Percentiles rank a stretch among this genome's conserved stretches.
phyloP scores from a whole-genome alignment of 2,113 vertebrate species.

The Garra rufa region DNA sequence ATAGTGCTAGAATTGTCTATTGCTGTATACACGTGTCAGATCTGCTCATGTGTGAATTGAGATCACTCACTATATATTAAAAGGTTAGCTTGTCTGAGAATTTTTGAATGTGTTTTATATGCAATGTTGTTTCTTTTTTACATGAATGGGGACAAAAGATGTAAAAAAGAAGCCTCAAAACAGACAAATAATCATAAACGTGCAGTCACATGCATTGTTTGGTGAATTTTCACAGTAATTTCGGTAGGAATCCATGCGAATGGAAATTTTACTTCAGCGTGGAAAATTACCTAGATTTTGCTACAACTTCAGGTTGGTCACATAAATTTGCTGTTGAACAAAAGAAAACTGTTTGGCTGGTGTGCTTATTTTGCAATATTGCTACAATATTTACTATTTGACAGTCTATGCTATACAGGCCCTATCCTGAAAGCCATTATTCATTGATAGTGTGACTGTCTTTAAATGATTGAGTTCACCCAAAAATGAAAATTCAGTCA shows the following conservation, averaged over 20 bases:
- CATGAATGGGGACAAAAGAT: background rate
- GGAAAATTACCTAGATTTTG: background rate
- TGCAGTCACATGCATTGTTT: background rate
- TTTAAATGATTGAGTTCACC: too few species aligned
- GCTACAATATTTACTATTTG: too few species aligned
- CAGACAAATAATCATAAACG: background rate
- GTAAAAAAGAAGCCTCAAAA: background rate
- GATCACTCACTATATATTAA: background rate
- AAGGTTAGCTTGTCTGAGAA: background rate
- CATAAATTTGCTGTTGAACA: too few species aligned
- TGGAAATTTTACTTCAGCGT: background rate
- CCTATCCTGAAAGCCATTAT: too few species aligned
- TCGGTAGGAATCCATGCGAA: too few species aligned
- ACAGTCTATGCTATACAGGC: too few species aligned
- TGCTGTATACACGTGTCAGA: background rate
- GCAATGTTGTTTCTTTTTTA: background rate
- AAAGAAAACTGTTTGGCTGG: background rate
- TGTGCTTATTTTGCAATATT: too few species aligned
- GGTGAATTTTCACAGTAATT: background rate
- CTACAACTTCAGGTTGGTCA: background rate
- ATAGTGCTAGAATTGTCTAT: conserved; percentile 7
- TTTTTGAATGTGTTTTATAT: background rate
- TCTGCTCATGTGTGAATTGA: conserved; percentile 2
- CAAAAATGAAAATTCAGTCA: too few species aligned
- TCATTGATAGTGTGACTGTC: too few species aligned